Percentiles rank a stretch among this genome's conserved stretches.
These are phyloP conservation scores for Telmatherina bonti DNA, from an alignment of 2,797 vertebrate species.

Conservation along the genomic window DNA sequence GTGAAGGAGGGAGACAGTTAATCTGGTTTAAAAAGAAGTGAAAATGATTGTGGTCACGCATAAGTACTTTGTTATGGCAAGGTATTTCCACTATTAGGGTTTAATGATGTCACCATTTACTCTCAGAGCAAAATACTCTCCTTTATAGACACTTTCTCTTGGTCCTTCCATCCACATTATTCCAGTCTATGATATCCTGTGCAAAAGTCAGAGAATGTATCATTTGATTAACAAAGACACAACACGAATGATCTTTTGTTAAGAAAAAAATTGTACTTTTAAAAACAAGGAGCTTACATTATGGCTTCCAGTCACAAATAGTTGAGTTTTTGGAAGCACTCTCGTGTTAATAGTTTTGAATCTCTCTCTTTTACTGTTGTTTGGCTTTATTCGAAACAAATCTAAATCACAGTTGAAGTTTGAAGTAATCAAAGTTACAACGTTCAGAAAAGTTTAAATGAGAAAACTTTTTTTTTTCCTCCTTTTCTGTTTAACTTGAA, in stretches of 20 bases:
- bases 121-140: not conserved
- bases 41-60: not conserved
- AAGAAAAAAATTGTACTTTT: no score
- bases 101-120: not conserved
- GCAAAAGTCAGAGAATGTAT: not conserved
- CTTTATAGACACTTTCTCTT: not conserved
- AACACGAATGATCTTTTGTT: no score
- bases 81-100: not conserved
- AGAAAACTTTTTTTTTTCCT: not conserved
- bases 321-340: no score
- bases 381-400: no score
- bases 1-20: not conserved
- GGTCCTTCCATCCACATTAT: not conserved
- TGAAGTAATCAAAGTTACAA: not conserved
- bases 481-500: conserved; percentile 13
- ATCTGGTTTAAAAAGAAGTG: not conserved
- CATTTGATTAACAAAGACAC: no score
- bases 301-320: no score
- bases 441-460: not conserved
- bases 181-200: not conserved
- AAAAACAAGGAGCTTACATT: no score
- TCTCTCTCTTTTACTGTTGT: no score
- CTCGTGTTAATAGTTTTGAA: no score
- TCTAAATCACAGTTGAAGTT: no score
- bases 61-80: no score